These are phyloP conservation scores for Helostoma temminkii DNA, from an alignment of 2,797 vertebrate species.

Conservation along the genomic window DNA sequence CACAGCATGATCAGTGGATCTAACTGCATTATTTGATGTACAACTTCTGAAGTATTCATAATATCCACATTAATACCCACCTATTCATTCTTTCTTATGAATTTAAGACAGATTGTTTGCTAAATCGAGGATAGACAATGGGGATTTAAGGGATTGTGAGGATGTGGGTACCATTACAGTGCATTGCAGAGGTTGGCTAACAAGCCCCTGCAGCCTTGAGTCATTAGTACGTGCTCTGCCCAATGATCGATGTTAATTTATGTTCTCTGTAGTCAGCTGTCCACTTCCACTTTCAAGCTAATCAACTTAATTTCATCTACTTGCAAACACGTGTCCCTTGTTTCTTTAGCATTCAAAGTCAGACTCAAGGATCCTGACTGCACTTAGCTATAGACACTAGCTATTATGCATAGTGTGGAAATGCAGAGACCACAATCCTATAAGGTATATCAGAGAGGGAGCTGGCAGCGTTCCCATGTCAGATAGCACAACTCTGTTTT, in stretches of 20 bases:
- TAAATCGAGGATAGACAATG: constrained; percentile 25
- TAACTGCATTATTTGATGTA: constrained; percentile 10
- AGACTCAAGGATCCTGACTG: constrained; percentile 52
- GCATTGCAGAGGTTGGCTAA: constrained; percentile 71
- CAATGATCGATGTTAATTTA: constrained; percentile 82
- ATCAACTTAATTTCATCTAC: constrained; percentile 67
- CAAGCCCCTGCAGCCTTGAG: constrained; percentile 74
- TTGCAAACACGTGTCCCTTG: constrained; percentile 29
- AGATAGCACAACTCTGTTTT: constrained; percentile 73
- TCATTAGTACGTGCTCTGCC: constrained; percentile 74
- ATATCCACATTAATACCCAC: constrained; percentile 18
- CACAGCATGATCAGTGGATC: constrained; percentile 1
- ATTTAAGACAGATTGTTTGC: constrained; percentile 30
- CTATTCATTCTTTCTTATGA: constrained; percentile 27
- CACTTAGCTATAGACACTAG: constrained; percentile 58
- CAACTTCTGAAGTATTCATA: not conserved
- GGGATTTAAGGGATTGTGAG: constrained; percentile 58
- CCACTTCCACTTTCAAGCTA: constrained; percentile 69
- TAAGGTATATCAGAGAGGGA: constrained; percentile 41
- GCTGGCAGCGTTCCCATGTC: constrained; percentile 63
- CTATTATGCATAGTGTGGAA: constrained; percentile 57
- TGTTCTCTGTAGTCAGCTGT: constrained; percentile 73
- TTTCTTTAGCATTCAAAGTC: constrained; percentile 66
- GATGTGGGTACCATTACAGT: constrained; percentile 61
- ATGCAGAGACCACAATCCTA: constrained; percentile 49